phyloP scores from a whole-genome alignment of 2,113 vertebrate genomes.

The Pipra filicauda region DNA sequence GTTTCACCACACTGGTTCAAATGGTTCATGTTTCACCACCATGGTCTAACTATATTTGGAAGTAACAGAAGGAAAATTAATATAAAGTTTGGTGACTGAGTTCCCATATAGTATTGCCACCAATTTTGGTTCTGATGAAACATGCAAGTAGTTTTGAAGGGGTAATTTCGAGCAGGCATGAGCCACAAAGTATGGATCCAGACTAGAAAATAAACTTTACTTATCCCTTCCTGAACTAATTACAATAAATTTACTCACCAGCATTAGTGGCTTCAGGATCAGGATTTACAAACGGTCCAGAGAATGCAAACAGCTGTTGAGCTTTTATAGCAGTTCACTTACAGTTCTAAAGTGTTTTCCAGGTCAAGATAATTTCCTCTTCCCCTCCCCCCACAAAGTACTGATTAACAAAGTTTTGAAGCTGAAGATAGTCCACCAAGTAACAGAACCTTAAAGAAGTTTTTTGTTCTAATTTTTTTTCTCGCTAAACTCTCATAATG shows the following conservation, averaged over 20 bases:
- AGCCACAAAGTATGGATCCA: neutral
- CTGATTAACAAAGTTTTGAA: neutral
- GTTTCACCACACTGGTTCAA: neutral
- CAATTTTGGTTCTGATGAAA: neutral
- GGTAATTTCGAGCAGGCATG: neutral
- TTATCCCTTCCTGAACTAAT: fast-evolving
- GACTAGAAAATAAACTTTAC: neutral
- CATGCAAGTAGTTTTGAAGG: neutral
- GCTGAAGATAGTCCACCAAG: neutral
- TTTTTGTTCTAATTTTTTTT: neutral
- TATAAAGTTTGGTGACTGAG: neutral
- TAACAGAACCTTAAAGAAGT: neutral
- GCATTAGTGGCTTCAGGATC: neutral
- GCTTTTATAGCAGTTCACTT: neutral
- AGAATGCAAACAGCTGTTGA: neutral
- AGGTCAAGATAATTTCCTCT: neutral
- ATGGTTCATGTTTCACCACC: too few relatives aligned
- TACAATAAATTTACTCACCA: neutral
- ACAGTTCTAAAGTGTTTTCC: neutral
- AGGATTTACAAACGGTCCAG: neutral
- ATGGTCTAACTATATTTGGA: fast-evolving
- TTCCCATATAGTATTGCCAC: neutral
- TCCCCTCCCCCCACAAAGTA: neutral
- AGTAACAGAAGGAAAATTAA: neutral
- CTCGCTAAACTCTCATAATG: neutral